phyloP scores from a whole-genome alignment of 2,888 invertebrate species.

The Allophyes oxyacanthae region DNA sequence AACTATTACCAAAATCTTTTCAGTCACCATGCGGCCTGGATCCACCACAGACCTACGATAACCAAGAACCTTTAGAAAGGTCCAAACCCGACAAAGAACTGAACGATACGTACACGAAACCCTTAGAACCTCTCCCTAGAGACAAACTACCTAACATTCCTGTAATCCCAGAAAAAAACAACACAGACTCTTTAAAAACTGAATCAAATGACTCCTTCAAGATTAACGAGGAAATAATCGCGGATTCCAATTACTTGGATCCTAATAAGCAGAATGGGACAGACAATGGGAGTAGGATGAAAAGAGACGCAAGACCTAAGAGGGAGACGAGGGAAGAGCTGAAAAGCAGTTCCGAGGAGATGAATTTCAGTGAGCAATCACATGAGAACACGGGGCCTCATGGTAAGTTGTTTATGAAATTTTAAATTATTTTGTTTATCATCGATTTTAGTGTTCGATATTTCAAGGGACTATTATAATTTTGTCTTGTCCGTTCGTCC shows the following conservation, averaged over 20 bases:
- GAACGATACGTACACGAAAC: conserved; percentile 75
- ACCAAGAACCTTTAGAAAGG: conserved; percentile 77
- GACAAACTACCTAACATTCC: conserved; percentile 75
- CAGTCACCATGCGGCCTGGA: conserved; percentile 83
- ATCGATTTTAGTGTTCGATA: neutral
- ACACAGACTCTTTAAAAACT: conserved; percentile 67
- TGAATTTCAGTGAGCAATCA: conserved; percentile 68
- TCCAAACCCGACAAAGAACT: conserved; percentile 76
- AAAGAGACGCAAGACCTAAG: conserved; percentile 57
- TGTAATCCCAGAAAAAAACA: conserved; percentile 73
- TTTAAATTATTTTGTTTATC: neutral
- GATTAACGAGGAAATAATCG: conserved; percentile 73
- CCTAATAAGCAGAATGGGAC: conserved; percentile 72
- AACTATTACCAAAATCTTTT: too few relatives aligned
- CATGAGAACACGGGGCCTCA: conserved; percentile 61
- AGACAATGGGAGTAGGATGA: conserved; percentile 60
- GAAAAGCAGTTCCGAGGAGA: conserved; percentile 74
- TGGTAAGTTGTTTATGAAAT: conserved; percentile 58
- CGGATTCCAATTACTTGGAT: conserved; percentile 74
- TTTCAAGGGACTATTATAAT: too few relatives aligned
- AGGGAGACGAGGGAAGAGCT: conserved; percentile 72
- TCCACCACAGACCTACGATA: conserved; percentile 79
- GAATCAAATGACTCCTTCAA: conserved; percentile 70
- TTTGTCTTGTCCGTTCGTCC: too few relatives aligned
- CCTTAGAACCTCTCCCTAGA: conserved; percentile 66